Conservation (phyloP, 2,888 invertebrate species). For the Apomyelois bistriatella region DNA sequence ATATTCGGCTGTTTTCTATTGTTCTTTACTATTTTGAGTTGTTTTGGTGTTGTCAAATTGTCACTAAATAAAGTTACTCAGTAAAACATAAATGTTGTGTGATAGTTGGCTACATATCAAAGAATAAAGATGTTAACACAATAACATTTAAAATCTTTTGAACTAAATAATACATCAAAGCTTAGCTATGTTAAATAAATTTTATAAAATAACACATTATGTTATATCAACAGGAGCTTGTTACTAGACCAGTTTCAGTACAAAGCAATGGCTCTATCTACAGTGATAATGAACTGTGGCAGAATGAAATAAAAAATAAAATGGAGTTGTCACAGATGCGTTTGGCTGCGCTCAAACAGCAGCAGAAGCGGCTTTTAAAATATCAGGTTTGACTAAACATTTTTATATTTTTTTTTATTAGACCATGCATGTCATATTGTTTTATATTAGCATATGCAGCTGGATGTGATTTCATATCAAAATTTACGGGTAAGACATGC, state of each 20-base stretch:
- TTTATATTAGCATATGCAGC: no score
- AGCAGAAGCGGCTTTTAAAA: constrained; percentile 74
- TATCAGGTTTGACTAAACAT: constrained; percentile 54
- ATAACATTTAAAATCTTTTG: neutral
- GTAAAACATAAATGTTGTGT: neutral
- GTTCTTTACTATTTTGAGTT: neutral
- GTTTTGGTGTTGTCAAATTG: neutral
- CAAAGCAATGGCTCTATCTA: constrained; percentile 74
- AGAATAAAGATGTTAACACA: neutral
- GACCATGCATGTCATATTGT: no score
- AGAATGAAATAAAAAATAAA: constrained; percentile 80
- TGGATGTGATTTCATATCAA: no score
- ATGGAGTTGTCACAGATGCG: constrained; percentile 82
- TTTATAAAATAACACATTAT: neutral
- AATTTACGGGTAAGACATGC: no score
- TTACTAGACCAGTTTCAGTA: constrained; percentile 68
- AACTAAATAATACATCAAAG: neutral
- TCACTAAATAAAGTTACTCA: neutral
- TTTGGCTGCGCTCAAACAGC: constrained; percentile 79
- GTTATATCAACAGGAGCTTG: constrained; percentile 55
- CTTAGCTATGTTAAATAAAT: constrained; percentile 4
- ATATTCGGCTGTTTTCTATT: neutral
- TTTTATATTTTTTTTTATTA: neutral
- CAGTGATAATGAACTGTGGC: constrained; percentile 77
- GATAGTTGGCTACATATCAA: neutral